These are phyloP conservation scores for Sphenopsis melanotis DNA, from an alignment of 2,797 vertebrate genomes.

Conservation along the genomic window DNA sequence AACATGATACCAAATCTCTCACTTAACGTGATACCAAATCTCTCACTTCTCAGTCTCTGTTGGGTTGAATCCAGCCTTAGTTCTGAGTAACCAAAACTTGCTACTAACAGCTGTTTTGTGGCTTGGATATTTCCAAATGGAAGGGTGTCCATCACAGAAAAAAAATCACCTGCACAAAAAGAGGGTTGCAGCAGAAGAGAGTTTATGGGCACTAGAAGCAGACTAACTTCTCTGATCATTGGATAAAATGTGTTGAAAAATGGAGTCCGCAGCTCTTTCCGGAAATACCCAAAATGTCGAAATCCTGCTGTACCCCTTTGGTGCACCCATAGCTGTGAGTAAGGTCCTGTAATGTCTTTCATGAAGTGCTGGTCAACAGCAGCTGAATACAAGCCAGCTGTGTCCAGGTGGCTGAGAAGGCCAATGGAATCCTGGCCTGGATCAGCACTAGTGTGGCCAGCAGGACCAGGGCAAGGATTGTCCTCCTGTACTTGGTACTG, in stretches of 20 bases:
- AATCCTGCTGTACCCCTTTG: neutral
- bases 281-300: neutral
- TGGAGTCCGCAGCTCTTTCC: neutral
- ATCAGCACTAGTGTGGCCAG: neutral
- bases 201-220: neutral
- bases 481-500: no score
- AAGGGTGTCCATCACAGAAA: neutral
- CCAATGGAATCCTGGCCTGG: neutral
- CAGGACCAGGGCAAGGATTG: neutral
- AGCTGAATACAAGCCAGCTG: neutral
- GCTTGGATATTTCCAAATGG: neutral
- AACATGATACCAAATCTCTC: neutral
- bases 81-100: conserved; percentile 1
- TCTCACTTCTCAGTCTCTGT: neutral
- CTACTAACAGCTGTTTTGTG: neutral
- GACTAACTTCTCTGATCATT: neutral
- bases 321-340: neutral
- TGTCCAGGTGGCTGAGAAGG: neutral
- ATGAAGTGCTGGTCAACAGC: neutral
- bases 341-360: neutral
- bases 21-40: neutral
- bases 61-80: neutral
- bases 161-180: neutral
- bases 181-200: neutral
- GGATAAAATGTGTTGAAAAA: neutral